These are phyloP conservation scores for Pipistrellus pipistrellus DNA, from an alignment of 2,797 vertebrate genomes.

Conservation along the genomic window DNA sequence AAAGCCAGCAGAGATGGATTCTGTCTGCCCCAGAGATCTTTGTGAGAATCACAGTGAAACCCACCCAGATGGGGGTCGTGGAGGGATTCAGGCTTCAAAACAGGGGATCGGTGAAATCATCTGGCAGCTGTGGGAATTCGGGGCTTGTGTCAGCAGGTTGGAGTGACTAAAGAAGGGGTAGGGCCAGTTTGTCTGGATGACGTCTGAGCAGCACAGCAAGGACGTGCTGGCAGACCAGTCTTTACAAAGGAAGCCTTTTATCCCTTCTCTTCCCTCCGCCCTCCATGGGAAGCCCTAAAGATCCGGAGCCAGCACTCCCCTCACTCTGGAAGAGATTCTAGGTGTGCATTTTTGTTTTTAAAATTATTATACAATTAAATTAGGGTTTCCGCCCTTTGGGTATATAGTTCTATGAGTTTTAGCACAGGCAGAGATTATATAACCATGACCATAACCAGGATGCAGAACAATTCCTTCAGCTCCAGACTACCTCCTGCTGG, in stretches of 20 bases:
- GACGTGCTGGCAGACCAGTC: background rate
- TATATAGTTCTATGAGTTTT: background rate
- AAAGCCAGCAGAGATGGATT: background rate
- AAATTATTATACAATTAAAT: background rate
- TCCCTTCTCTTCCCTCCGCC: background rate
- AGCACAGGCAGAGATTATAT: background rate
- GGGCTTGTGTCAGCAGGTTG: background rate
- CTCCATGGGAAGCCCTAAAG: background rate
- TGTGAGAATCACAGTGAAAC: background rate
- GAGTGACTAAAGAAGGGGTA: background rate
- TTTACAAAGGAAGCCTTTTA: background rate
- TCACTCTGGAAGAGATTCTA: background rate
- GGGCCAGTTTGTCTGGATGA: background rate
- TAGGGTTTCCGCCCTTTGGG: background rate
- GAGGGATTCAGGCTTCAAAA: background rate
- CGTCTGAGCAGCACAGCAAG: background rate
- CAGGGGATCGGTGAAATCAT: background rate
- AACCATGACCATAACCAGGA: rapidly evolving
- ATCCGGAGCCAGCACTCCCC: too few relatives aligned
- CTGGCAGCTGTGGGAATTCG: background rate
- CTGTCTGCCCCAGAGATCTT: too few relatives aligned
- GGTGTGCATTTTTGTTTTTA: background rate
- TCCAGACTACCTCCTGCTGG: background rate
- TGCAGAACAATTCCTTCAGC: rapidly evolving
- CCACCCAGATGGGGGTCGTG: too few relatives aligned